phyloP scores from a whole-genome alignment of 2,113 vertebrate genomes.

The Probosciger aterrimus region DNA sequence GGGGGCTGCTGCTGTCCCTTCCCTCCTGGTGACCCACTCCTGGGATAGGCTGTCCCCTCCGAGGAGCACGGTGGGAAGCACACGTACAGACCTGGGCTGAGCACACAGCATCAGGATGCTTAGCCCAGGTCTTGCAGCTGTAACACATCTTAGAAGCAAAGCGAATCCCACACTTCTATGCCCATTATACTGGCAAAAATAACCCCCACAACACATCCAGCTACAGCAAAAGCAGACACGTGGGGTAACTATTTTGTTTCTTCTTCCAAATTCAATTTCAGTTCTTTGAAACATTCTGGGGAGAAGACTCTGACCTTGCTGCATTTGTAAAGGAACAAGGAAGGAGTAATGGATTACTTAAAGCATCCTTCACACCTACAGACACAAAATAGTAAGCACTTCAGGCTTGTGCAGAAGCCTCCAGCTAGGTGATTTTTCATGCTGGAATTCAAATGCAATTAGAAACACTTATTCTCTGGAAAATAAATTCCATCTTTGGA shows the following conservation, averaged over 20 bases:
- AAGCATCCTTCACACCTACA: slow-evolving; percentile 13
- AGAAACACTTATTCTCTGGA: background rate
- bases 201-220: background rate
- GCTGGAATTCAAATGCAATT: slow-evolving; percentile 18
- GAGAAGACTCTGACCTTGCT: slow-evolving; percentile 1
- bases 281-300: background rate
- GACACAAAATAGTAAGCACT: background rate
- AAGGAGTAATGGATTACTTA: background rate
- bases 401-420: background rate
- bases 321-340: background rate
- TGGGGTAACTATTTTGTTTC: background rate
- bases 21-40: background rate
- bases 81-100: fast-evolving
- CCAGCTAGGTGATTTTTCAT: slow-evolving; percentile 22
- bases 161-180: background rate
- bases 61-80: fast-evolving
- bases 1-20: background rate
- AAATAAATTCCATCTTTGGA: slow-evolving; percentile 1
- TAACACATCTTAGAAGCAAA: fast-evolving
- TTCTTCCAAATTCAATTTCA: background rate
- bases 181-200: background rate
- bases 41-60: background rate
- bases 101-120: fast-evolving
- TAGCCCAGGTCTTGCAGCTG: background rate
- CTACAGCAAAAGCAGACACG: background rate